These are phyloP conservation scores for Dexiosoma caninum DNA, from an alignment of 2,888 invertebrate species.

Conservation along the genomic window DNA sequence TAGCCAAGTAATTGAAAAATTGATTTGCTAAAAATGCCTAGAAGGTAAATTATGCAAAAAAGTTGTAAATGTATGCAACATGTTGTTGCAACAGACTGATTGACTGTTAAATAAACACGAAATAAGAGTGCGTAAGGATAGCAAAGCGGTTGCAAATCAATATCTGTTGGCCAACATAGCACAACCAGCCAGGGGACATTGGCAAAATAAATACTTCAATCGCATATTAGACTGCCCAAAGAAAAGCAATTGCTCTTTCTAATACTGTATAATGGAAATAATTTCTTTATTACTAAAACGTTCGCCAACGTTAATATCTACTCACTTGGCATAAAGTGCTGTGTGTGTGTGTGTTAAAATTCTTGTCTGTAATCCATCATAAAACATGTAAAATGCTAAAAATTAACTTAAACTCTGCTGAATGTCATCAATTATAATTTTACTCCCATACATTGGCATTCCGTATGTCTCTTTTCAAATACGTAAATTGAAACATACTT, in stretches of 20 bases:
- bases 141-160: background rate
- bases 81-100: conserved; percentile 26
- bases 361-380: conserved; percentile 37
- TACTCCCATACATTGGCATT: background rate
- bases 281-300: conserved; percentile 38
- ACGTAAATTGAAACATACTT: conserved; percentile 8
- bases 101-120: background rate
- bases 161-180: too few relatives aligned
- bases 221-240: background rate
- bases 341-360: background rate
- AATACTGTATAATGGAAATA: background rate
- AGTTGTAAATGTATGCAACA: conserved; percentile 41
- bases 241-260: background rate
- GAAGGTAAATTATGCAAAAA: conserved; percentile 43
- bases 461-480: background rate
- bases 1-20: conserved; percentile 60
- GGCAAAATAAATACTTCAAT: background rate
- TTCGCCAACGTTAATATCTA: background rate
- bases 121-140: conserved; percentile 30
- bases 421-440: conserved; percentile 37
- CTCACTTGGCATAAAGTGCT: background rate
- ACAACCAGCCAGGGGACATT: too few relatives aligned
- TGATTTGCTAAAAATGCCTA: conserved; percentile 57
- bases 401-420: conserved; percentile 41
- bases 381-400: conserved; percentile 28